Percentiles rank a stretch among this genome's conserved stretches.
phyloP scores from a whole-genome alignment of 2,888 invertebrate genomes.

The Drosophila bunnanda region DNA sequence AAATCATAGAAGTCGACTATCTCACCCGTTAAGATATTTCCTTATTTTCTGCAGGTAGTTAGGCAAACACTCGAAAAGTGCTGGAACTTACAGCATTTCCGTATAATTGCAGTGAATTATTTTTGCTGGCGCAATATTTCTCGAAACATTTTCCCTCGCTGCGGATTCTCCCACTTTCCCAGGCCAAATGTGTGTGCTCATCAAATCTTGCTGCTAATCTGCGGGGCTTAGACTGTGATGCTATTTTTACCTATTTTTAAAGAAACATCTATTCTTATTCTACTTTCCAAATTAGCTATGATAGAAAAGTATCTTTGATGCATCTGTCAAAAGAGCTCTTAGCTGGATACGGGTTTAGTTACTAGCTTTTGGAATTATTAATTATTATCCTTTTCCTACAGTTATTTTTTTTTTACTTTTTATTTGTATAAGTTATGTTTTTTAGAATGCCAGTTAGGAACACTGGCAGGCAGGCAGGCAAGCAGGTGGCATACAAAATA shows the following conservation, averaged over 20 bases:
- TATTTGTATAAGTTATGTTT: not conserved
- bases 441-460: not conserved
- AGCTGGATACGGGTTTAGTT: not conserved
- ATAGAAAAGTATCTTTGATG: not conserved
- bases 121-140: conserved; percentile 37
- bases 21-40: too few relatives aligned
- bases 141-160: conserved; percentile 7
- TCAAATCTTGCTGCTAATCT: conserved; percentile 75
- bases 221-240: not conserved
- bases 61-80: conserved; percentile 26
- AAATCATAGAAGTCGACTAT: not conserved
- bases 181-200: conserved; percentile 50
- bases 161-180: not conserved
- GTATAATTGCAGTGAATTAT: conserved; percentile 53
- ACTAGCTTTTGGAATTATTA: not conserved
- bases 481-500: conserved; percentile 64
- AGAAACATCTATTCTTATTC: not conserved
- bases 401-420: not conserved
- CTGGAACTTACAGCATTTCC: conserved; percentile 32
- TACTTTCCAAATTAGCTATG: not conserved
- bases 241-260: not conserved
- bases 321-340: not conserved
- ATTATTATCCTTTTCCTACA: not conserved
- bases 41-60: conserved; percentile 13
- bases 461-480: conserved; percentile 27